Evolutionary conservation across 2,797 vertebrate species (phyloP), one percentile per base, ranked within the genome.

Genomic region (Hephaestus fuliginosus): DNA sequence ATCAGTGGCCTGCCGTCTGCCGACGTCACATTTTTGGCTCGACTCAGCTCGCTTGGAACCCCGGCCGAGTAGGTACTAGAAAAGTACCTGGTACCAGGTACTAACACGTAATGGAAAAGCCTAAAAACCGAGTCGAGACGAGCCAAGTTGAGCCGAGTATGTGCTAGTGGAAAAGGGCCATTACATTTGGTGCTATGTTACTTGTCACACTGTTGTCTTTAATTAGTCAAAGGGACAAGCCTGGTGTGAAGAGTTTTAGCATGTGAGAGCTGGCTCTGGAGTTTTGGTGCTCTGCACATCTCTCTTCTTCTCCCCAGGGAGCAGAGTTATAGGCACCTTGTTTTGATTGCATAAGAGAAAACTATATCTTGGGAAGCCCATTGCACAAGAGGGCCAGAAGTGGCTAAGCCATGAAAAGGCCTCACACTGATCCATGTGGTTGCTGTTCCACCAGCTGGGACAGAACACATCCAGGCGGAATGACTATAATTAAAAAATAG

Each of bases 171-270:
- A 25, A 25, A 25, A 25, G 25, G 25, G 25, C 25, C 25, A 25
- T 79, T 63, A 63, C 10, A 55, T n/a, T 33, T 68, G 11, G 79
- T 73, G 82, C 71, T 72, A 68, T 80, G 78, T 76, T 74, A 83
- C 77, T 80, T 79, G 82, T 83, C 79, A 69, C 71, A 49, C 58
- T 64, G 71, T 74, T 81, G 48, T 88, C 71, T 78, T 83, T 82
- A 84, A 87, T 88, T 77, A 85, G 70, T 36, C 43, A 15, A 17
- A 41, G 48, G 57, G 60, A 70, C 63, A 71, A 61, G 61, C 63
- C 70, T 61, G 48, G 17, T 49, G 78, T 80, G 82, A 85, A 52
- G 65, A 43, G 46, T 68, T 82, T 68, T 49, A 30, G 61, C 55
- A 69, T 78, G 68, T 77, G 46, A 71, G 56, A 77, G 76, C 69